Percentiles rank a stretch among this genome's conserved stretches.
phyloP scores from a whole-genome alignment of 2,888 invertebrate species.

The Torymus aiolomorphi region DNA sequence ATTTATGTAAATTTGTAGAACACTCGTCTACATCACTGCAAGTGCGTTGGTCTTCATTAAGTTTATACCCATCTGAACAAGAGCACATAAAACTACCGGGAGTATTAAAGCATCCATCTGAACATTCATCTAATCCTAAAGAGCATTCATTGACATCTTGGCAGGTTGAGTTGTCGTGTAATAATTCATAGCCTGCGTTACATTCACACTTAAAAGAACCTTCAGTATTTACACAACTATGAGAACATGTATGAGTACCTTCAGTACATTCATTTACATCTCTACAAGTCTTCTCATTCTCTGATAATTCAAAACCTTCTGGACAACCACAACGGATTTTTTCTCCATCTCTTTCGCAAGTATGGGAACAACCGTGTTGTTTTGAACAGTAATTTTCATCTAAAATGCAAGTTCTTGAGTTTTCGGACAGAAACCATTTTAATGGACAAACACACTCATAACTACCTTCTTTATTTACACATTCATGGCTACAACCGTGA shows the following conservation, averaged over 20 bases:
- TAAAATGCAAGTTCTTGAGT: constrained; percentile 68
- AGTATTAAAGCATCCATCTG: constrained; percentile 76
- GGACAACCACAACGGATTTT: constrained; percentile 76
- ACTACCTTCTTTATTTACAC: constrained; percentile 77
- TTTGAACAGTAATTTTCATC: constrained; percentile 68
- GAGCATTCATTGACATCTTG: constrained; percentile 73
- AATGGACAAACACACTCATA: constrained; percentile 77
- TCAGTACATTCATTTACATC: constrained; percentile 74
- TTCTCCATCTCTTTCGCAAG: constrained; percentile 69
- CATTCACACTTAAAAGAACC: constrained; percentile 80
- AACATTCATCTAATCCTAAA: constrained; percentile 64
- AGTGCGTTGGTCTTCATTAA: constrained; percentile 64
- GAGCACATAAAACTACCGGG: constrained; percentile 77
- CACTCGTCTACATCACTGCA: constrained; percentile 78
- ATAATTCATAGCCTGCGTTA: constrained; percentile 75
- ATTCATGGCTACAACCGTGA: constrained; percentile 72
- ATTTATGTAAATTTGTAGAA: constrained; percentile 60
- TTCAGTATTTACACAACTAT: constrained; percentile 77
- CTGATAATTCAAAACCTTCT: constrained; percentile 76
- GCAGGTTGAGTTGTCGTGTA: constrained; percentile 69
- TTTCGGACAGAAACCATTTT: constrained; percentile 70
- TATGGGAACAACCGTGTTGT: constrained; percentile 72
- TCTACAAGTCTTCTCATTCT: constrained; percentile 71
- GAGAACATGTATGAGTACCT: constrained; percentile 77
- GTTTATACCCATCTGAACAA: constrained; percentile 76